Conservation (phyloP, 2,888 invertebrate genomes). For the Cerastis rubricosa region DNA sequence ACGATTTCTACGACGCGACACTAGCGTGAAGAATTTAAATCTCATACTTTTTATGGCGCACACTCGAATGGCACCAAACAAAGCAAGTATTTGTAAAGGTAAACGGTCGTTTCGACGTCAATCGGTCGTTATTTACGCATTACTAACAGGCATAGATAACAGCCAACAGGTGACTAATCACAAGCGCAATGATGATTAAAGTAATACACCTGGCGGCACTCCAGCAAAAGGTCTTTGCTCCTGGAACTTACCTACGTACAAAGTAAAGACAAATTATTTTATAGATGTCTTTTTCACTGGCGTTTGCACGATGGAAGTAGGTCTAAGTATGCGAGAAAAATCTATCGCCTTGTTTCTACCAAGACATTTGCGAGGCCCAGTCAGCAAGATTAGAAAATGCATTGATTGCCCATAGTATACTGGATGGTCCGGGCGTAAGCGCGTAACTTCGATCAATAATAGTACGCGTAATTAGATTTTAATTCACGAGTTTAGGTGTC, state of each 20-base stretch:
- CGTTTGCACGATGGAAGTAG: background rate
- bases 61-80: constrained; percentile 26
- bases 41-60: background rate
- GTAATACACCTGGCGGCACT: constrained; percentile 36
- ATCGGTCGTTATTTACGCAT: constrained; percentile 46
- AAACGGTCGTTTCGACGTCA: constrained; percentile 37
- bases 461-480: background rate
- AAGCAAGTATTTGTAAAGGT: constrained; percentile 41
- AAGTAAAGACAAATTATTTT: background rate
- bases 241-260: background rate
- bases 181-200: constrained; percentile 29
- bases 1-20: constrained; percentile 9
- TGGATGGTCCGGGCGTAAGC: background rate
- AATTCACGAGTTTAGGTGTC: background rate
- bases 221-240: constrained; percentile 47
- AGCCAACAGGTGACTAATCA: constrained; percentile 46
- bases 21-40: constrained; percentile 34
- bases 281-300: background rate
- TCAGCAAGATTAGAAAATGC: background rate
- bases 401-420: background rate
- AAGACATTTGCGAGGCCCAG: background rate
- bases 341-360: background rate
- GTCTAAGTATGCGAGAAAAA: background rate
- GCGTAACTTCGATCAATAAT: too few species aligned
- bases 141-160: constrained; percentile 24